Percentiles rank a stretch among this genome's conserved stretches.
Evolutionary conservation across 2,888 invertebrate genomes (phyloP).

Genomic region (Euspilapteryx auroguttella): DNA sequence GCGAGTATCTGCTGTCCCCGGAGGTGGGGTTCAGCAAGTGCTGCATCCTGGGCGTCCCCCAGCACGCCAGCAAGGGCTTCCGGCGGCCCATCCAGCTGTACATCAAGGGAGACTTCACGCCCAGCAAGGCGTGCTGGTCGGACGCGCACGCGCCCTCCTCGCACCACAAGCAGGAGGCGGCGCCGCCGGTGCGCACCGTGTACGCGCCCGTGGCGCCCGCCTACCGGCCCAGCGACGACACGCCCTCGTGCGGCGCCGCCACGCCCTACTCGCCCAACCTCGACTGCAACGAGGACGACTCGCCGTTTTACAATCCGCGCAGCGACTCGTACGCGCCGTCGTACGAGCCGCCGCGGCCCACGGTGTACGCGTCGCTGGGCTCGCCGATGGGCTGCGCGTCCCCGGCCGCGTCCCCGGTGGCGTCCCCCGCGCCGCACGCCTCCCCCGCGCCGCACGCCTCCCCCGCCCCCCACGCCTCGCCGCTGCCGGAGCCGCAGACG

Average conservation of each 20-base stretch:
- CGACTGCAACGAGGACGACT: constrained; percentile 44
- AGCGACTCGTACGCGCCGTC: constrained; percentile 55
- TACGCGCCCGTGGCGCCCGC: constrained; percentile 50
- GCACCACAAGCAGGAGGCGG: constrained; percentile 60
- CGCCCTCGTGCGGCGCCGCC: constrained; percentile 53
- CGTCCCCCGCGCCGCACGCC: constrained; percentile 34
- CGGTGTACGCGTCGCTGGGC: constrained; percentile 51
- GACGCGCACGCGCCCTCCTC: constrained; percentile 67
- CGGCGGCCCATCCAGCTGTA: constrained; percentile 78
- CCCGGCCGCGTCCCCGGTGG: constrained; percentile 37
- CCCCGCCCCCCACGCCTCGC: constrained; percentile 18
- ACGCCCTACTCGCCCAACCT: constrained; percentile 53
- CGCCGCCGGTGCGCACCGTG: constrained; percentile 53
- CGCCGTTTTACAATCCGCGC: constrained; percentile 54
- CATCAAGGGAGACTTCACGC: constrained; percentile 66
- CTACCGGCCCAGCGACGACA: constrained; percentile 51
- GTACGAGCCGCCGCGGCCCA: constrained; percentile 49
- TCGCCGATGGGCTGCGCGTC: constrained; percentile 43
- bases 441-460: constrained; percentile 20
- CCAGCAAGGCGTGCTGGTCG: constrained; percentile 65
- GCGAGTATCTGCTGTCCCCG: constrained; percentile 84
- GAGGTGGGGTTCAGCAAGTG: constrained; percentile 93
- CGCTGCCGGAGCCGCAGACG: constrained; percentile 15
- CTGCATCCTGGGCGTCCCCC: constrained; percentile 79
- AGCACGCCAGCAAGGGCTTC: constrained; percentile 87